Base-by-base conservation (phyloP, 2,113 vertebrate genomes). In the Centropristis striata region DNA sequence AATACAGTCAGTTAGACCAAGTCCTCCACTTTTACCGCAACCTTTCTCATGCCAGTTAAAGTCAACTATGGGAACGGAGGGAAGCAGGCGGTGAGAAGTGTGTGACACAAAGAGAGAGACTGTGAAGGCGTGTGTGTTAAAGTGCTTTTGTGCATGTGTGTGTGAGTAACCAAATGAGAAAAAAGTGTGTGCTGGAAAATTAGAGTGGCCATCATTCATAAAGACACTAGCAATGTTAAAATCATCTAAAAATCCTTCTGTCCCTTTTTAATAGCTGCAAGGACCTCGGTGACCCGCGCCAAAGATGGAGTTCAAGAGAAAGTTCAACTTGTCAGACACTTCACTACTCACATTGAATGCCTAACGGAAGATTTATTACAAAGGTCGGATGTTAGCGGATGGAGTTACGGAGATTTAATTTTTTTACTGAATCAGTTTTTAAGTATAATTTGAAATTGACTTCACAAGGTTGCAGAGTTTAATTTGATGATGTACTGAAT, bases 1-100 rank as follows among this genome's bases (percentile, higher is more conserved):
- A 82, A 79, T 89, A 80, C 71, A 78, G 72, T 69, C 53, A 66
- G 55, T 88, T 81, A 36, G 58, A 83, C 67, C 58, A 55, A 82
- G 57, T 78, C 46, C 54, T 55, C 81, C 53, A 41, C 47, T 86
- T 71, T 83, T 51, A 78, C 72, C 85, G 63, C 71, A 82, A 27
- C 39, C 73, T 77, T 69, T 71, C 67, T 68, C 68, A 71, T 51
- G 47, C 47, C 68, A 51, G 73, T 88, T 72, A 85, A 78, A 74
- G 21, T 79, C 49, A 28, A 71, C 61, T 73, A 72, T 80, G 79
- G 69, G 74, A 91, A 74, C 66, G 23, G 36, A 50, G 54, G 49
- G 37, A 21, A 57, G 47, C 36, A 55, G 66, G 60, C 36, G 4
- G 47, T 65, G 55, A 76, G 51, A 76, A 63, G 37, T 20, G 42